These are phyloP conservation scores for Erebia epiphron DNA, from an alignment of 2,888 invertebrate genomes.

Conservation along the genomic window DNA sequence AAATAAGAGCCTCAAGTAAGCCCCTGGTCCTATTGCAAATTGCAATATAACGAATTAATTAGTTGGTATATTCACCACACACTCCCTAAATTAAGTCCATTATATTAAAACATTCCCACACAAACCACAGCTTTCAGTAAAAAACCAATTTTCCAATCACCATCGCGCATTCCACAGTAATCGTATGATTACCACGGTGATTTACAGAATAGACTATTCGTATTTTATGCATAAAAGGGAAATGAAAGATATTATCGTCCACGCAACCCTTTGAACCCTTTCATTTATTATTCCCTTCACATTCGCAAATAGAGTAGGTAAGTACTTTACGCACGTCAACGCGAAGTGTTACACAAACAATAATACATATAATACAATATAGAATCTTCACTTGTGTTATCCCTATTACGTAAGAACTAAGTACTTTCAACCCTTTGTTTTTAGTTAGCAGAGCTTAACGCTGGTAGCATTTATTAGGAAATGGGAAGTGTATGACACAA, in stretches of 20 bases:
- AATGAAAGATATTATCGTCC: slow-evolving; percentile 41
- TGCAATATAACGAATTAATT: too few species aligned
- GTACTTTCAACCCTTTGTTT: slow-evolving; percentile 62
- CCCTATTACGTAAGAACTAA: slow-evolving; percentile 50
- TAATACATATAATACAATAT: slow-evolving; percentile 48
- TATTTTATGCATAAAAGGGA: slow-evolving; percentile 38
- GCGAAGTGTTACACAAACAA: slow-evolving; percentile 59
- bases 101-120: background rate
- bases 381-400: slow-evolving; percentile 60
- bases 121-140: background rate
- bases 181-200: slow-evolving; percentile 19
- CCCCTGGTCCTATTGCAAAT: too few species aligned
- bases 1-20: too few species aligned
- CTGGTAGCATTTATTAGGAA: slow-evolving; percentile 65
- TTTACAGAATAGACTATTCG: slow-evolving; percentile 27
- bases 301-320: slow-evolving; percentile 46
- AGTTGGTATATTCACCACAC: background rate
- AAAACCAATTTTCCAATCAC: slow-evolving; percentile 40
- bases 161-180: slow-evolving; percentile 10
- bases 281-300: slow-evolving; percentile 47
- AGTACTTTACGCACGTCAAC: slow-evolving; percentile 41
- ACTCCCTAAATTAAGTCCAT: background rate
- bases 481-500: slow-evolving; percentile 72
- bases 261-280: slow-evolving; percentile 44
- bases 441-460: slow-evolving; percentile 58